These are phyloP conservation scores for Acanthaster planci DNA, from an alignment of 35 echinoderm and acorn worm genomes.

Conservation along the genomic window DNA sequence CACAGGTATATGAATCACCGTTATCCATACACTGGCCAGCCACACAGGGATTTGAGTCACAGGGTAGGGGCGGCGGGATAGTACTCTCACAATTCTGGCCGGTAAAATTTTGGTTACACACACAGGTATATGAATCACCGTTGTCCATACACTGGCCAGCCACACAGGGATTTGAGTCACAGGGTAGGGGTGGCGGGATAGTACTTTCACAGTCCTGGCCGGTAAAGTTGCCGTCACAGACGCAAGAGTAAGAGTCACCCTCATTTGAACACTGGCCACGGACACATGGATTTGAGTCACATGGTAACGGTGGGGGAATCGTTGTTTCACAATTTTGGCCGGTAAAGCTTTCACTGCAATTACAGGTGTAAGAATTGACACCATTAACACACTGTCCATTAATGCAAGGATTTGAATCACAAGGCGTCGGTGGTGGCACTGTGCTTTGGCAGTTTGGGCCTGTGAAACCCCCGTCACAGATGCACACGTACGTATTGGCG, in stretches of 20 bases:
- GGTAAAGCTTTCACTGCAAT: conserved; percentile 48
- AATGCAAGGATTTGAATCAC: conserved; percentile 78
- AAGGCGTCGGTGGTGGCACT: conserved; percentile 62
- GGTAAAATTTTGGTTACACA: conserved; percentile 49
- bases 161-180: conserved; percentile 78
- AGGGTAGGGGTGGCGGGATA: conserved; percentile 47
- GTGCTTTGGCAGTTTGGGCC: conserved; percentile 68
- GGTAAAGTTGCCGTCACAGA: conserved; percentile 52
- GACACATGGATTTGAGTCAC: conserved; percentile 72
- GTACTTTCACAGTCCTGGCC: conserved; percentile 61
- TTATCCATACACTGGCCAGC: conserved; percentile 56
- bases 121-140: conserved; percentile 57
- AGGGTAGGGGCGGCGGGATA: conserved; percentile 64
- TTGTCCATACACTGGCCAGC: conserved; percentile 68
- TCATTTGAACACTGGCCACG: conserved; percentile 55
- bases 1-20: conserved; percentile 54
- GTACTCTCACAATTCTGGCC: conserved; percentile 69
- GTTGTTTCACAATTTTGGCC: conserved; percentile 69
- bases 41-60: conserved; percentile 72
- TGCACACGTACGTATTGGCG: conserved; percentile 40
- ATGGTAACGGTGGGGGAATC: conserved; percentile 54
- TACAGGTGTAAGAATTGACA: conserved; percentile 61
- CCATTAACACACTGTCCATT: conserved; percentile 68
- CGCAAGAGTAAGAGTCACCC: conserved; percentile 53
- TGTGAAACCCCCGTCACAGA: conserved; percentile 61